phyloP scores from a whole-genome alignment of 2,797 vertebrate genomes.

The Artibeus lituratus region DNA sequence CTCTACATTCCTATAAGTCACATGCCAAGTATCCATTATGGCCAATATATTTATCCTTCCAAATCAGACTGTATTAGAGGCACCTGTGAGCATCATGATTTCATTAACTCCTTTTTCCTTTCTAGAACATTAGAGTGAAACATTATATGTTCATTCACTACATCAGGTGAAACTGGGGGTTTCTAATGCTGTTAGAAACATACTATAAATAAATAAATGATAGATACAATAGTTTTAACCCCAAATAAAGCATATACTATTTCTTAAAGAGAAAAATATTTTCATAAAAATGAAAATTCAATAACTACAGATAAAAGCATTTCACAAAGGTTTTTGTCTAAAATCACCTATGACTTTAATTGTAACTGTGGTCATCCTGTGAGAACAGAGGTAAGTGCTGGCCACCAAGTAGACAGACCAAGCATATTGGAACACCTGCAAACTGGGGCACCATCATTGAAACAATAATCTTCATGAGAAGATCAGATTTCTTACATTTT shows the following conservation, averaged over 20 bases:
- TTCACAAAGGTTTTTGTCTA: neutral
- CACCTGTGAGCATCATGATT: neutral
- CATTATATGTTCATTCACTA: neutral
- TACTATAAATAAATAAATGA: neutral
- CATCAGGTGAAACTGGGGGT: neutral
- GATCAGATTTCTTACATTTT: neutral
- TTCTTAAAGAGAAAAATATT: neutral
- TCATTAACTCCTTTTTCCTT: neutral
- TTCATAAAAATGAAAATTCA: neutral
- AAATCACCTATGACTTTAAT: neutral
- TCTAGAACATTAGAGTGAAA: neutral
- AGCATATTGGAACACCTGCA: neutral
- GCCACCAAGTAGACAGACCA: neutral
- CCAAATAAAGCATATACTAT: neutral
- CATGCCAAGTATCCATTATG: neutral
- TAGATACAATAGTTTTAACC: neutral
- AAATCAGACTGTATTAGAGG: neutral
- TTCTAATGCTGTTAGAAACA: neutral
- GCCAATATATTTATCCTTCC: neutral
- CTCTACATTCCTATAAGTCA: neutral
- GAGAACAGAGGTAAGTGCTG: neutral
- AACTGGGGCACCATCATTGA: fast-evolving
- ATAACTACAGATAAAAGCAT: neutral
- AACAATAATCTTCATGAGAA: neutral
- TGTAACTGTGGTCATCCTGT: neutral